A percentile compares a stretch with the other conserved stretches of the same genome.
phyloP scores from a whole-genome alignment of 2,888 invertebrate species.

The Cylindroiulus punctatus region DNA sequence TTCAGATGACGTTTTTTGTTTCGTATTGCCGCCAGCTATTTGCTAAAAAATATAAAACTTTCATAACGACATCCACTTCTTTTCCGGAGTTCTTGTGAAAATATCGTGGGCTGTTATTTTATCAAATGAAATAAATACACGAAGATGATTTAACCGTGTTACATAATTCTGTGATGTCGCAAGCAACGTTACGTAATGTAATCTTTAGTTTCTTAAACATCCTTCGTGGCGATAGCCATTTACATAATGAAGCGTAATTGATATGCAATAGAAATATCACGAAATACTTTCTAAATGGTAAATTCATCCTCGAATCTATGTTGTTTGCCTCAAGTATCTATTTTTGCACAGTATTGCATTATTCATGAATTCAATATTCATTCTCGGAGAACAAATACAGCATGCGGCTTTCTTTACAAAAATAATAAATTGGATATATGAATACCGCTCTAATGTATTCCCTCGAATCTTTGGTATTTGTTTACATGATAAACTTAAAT shows the following conservation, averaged over 20 bases:
- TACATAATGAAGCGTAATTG: conserved; percentile 18
- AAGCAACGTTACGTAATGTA: neutral
- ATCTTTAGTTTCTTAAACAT: neutral
- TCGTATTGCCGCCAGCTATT: too few species aligned
- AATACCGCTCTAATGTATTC: conserved; percentile 4
- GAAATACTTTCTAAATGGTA: conserved; percentile 18
- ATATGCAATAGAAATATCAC: conserved; percentile 18
- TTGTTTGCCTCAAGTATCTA: conserved; percentile 17
- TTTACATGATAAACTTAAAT: conserved; percentile 2
- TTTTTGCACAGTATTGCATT: conserved; percentile 8
- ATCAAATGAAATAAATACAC: neutral
- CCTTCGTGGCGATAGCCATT: conserved; percentile 4
- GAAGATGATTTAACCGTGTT: neutral
- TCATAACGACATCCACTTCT: neutral
- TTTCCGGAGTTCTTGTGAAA: neutral
- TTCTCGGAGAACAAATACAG: conserved; percentile 3
- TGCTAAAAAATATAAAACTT: too few species aligned
- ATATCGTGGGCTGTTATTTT: neutral
- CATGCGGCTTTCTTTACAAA: neutral
- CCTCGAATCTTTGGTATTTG: neutral
- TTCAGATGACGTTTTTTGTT: too few species aligned
- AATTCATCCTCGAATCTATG: conserved; percentile 10
- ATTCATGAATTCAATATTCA: conserved; percentile 18
- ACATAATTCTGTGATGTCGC: neutral
- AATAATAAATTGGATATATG: conserved; percentile 7